These are phyloP conservation scores for Pteria penguin DNA, from an alignment of 2,888 invertebrate species.

Conservation along the genomic window DNA sequence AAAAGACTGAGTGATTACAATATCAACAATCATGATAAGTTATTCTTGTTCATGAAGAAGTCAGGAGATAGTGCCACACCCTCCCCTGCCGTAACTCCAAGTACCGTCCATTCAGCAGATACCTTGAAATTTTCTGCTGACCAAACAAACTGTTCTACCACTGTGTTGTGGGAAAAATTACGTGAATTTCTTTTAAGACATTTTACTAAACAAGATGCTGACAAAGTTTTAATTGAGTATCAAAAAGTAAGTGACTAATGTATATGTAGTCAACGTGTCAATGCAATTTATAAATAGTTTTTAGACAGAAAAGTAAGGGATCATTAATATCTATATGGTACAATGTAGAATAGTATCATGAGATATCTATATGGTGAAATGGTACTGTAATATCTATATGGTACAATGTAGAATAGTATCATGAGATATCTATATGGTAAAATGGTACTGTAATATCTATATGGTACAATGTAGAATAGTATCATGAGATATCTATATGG, in stretches of 20 bases:
- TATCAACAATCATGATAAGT: constrained; percentile 64
- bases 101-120: constrained; percentile 42
- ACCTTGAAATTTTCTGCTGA: constrained; percentile 21
- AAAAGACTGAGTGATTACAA: constrained; percentile 66
- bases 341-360: too few relatives aligned
- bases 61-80: constrained; percentile 49
- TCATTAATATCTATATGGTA: neutral
- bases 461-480: too few relatives aligned
- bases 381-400: too few relatives aligned
- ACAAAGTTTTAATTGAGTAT: constrained; percentile 69
- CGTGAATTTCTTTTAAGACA: constrained; percentile 67
- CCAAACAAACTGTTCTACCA: constrained; percentile 39
- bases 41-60: constrained; percentile 67
- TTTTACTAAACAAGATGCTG: constrained; percentile 70
- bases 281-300: too few relatives aligned
- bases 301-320: too few relatives aligned
- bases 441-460: too few relatives aligned
- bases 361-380: too few relatives aligned
- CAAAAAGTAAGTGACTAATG: constrained; percentile 60
- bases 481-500: too few relatives aligned
- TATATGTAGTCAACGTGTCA: neutral
- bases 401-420: too few relatives aligned
- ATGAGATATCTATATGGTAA: too few relatives aligned
- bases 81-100: constrained; percentile 23
- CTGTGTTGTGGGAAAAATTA: constrained; percentile 66